phyloP scores from a whole-genome alignment of 2,797 vertebrate genomes.

The Pampus argenteus region DNA sequence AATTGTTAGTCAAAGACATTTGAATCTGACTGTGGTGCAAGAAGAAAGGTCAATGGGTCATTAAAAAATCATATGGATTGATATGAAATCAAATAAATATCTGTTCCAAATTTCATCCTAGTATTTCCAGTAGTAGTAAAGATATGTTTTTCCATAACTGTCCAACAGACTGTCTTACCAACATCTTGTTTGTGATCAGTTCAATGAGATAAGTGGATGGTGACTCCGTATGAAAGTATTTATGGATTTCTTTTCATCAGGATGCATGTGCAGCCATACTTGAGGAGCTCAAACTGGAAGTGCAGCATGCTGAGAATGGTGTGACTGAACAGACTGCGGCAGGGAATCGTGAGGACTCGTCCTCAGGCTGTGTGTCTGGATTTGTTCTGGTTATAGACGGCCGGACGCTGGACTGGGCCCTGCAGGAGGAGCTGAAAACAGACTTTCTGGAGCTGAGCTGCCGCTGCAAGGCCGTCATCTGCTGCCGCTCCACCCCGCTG shows the following conservation, averaged over 20 bases:
- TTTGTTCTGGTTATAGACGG: constrained; percentile 91
- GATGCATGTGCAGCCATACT: constrained; percentile 86
- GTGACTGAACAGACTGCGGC: not conserved
- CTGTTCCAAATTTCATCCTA: not conserved
- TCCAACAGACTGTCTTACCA: not conserved
- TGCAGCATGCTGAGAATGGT: constrained; percentile 59
- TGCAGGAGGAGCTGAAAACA: constrained; percentile 86
- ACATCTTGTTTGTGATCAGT: not conserved
- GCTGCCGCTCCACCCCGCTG: constrained; percentile 93
- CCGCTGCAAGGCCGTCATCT: constrained; percentile 91
- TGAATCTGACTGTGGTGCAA: not conserved
- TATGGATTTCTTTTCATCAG: constrained; percentile 70
- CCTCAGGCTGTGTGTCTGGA: constrained; percentile 19
- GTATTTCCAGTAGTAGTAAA: not conserved
- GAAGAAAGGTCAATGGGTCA: not conserved
- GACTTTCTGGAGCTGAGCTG: constrained; percentile 88
- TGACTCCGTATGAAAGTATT: not conserved
- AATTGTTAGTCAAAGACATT: not conserved
- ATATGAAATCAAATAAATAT: no score
- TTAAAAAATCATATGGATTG: not conserved
- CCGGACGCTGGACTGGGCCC: constrained; percentile 87
- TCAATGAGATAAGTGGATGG: not conserved
- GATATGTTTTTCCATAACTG: not conserved
- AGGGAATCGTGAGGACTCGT: constrained; percentile 52
- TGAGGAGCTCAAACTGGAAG: constrained; percentile 79